Base-by-base conservation (phyloP, 2,888 invertebrate genomes). In the Drosophila paramelanica region DNA sequence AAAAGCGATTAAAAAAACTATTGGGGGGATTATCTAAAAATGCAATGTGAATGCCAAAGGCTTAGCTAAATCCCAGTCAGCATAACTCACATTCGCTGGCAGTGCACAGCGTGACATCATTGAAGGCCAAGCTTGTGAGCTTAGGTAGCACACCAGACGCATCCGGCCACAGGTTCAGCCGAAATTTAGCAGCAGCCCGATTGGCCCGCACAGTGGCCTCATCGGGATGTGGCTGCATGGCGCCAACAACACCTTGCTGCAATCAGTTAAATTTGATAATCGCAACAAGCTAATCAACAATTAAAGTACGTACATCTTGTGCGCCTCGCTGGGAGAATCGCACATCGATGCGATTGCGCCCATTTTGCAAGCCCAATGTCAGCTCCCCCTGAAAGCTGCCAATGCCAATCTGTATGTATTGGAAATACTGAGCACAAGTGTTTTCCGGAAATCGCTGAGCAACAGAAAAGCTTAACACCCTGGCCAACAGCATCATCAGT, bases 331-430 rank as follows among this genome's bases (percentile, higher is more conserved):
- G 79, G 13, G 77, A 68, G 62, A 86, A 77, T 17, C 81, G 51
- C 27, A 87, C 46, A 20, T 89, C 79, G n/a, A 86, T 66, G 25
- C 68, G 79, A 61, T 81, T 89, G 23, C 41, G 61, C 27, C 89
- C 88, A 43, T 36, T 49, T 20, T 20, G 39, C 33, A 89, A 14
- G n/a, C 17, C 25, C 5, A 89, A 42, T 11, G 81, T 87, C 31
- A 87, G 46, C 43, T 87, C 88, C 14, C 85, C 89, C 46, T 58
- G 49, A 39, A 42, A 49, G 5, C 45, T 47, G 17, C 46, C 56
- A 31, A 39, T 38, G 25, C 47, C 75, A 46, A 33, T 45, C 33
- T 59, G 65, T 5, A 79, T 59, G 42, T 79, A 79, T n/a, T 69
- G 70, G 17, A 86, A 87, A 38, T 76, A 72, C n/a, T 57, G 41